Base-by-base conservation (phyloP, 2,113 vertebrate species). In the Polypterus bichir region DNA sequence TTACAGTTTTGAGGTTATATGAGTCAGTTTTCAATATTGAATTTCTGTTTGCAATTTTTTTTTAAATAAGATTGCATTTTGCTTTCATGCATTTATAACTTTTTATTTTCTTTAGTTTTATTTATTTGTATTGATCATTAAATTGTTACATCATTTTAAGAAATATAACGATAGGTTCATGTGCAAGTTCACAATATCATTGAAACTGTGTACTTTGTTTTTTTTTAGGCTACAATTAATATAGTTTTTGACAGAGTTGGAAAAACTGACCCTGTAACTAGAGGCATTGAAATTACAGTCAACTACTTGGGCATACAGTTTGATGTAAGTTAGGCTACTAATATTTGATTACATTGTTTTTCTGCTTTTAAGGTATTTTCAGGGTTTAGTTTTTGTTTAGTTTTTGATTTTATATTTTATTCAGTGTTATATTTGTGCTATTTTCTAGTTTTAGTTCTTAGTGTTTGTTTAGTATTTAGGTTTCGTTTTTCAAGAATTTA, bases 281-380 rank as follows among this genome's bases (percentile, higher is more conserved):
- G 96, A 81, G 95, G 96, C 57, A 98, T 99, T 69, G 96, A 99
- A 81, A 98, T 99, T 72, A 99, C 96, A n/a, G 95, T 97, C 69
- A 97, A 98, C 81, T 99, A 94, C 68, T 82, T 99, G 70, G 96
- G 95, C 67, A 97, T 99, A 64, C 93, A 98, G 66, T 98, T 99
- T 81, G 95, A 99, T 78, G 96, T 99, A 79, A 90, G 94, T 65
- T 4, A 27, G 27, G 27, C 27, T 27, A 27, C 27, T 27, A 27
- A 27, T 27, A 27, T 27, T 47, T 27, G 27, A 27, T 27, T 27
- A 27, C 27, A 27, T 10, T 55, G 54, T n/a, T 27, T 4, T 55
- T 3, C 27, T 4, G 10, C 27, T 55, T n/a, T n/a, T n/a, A 55
- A n/a, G 27, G 27, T 7, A 64, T 3, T 46, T 27, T 63, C 45